phyloP scores from a whole-genome alignment of 2,888 invertebrate species.

The Drosophila anomalata region DNA sequence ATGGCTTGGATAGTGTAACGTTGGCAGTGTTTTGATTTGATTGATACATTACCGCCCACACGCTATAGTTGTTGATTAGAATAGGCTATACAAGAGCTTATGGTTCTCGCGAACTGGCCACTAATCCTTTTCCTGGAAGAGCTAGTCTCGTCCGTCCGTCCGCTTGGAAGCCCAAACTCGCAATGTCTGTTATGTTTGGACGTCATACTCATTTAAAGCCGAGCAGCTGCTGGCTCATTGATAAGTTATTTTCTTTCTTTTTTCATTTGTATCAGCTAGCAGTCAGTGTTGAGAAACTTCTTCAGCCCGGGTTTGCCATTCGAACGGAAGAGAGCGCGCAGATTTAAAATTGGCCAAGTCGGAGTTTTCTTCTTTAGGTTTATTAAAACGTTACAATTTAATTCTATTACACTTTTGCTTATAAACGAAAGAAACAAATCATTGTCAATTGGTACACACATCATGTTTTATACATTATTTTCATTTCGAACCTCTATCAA shows the following conservation, averaged over 20 bases:
- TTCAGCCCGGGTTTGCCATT: not conserved
- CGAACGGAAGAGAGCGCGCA: not conserved
- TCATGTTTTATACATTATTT: conserved; percentile 76
- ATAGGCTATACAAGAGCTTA: not conserved
- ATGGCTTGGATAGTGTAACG: conserved; percentile 2
- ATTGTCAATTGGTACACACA: conserved; percentile 77
- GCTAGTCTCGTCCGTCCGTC: conserved; percentile 14
- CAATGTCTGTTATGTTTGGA: conserved; percentile 28
- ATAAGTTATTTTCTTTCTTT: conserved; percentile 40
- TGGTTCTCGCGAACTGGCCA: not conserved
- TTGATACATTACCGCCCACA: conserved; percentile 2
- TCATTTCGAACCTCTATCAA: conserved; percentile 68
- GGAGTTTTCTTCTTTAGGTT: conserved; percentile 54
- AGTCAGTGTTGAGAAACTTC: conserved; percentile 1
- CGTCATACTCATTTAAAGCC: conserved; percentile 24
- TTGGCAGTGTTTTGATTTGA: not conserved
- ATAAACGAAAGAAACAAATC: conserved; percentile 80
- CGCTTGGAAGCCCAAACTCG: conserved; percentile 23
- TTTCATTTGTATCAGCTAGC: not conserved
- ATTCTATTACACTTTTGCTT: conserved; percentile 79
- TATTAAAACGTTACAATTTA: conserved; percentile 80
- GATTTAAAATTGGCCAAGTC: not conserved
- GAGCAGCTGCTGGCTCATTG: conserved; percentile 25
- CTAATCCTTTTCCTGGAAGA: conserved; percentile 21
- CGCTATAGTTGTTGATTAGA: conserved; percentile 19